Conservation (phyloP, 2,888 invertebrate genomes). For the Phaonia tiefii region DNA sequence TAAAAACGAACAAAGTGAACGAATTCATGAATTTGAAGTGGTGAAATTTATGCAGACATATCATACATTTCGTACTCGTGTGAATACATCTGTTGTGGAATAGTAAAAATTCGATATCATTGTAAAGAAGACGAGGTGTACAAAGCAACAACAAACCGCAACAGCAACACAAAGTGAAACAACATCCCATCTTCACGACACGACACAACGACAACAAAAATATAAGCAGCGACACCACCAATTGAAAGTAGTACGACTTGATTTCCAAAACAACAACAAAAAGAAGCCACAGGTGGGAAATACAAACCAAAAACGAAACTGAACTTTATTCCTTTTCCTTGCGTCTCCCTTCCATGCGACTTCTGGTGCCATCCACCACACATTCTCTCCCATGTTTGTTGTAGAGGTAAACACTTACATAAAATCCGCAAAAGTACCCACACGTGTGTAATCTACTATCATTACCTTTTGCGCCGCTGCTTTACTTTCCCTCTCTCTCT, state of each 20-base stretch:
- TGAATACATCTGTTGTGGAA: constrained; percentile 14
- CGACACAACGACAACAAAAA: constrained; percentile 23
- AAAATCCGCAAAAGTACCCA: no score
- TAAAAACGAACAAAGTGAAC: constrained; percentile 53
- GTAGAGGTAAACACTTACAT: no score
- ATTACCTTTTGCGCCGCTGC: constrained; percentile 17
- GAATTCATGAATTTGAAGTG: constrained; percentile 13
- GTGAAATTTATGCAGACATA: constrained; percentile 70
- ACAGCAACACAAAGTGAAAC: constrained; percentile 61
- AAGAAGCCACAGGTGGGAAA: constrained; percentile 69
- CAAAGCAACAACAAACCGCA: constrained; percentile 28
- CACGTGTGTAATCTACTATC: constrained; percentile 26
- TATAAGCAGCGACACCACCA: neutral
- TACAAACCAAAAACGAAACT: constrained; percentile 27
- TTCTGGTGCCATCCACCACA: neutral
- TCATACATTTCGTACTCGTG: constrained; percentile 30
- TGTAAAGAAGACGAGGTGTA: constrained; percentile 42
- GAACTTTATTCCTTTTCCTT: constrained; percentile 14
- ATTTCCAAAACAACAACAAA: constrained; percentile 1
- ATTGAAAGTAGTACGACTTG: no score
- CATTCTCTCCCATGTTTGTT: no score
- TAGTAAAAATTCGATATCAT: constrained; percentile 39
- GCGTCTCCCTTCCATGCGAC: neutral
- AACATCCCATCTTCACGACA: neutral
- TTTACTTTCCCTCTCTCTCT: constrained; percentile 36